Evolutionary conservation across 2,113 vertebrate species (phyloP), one percentile per base, ranked within the genome.

Genomic region (Vulpes ferrilata): DNA sequence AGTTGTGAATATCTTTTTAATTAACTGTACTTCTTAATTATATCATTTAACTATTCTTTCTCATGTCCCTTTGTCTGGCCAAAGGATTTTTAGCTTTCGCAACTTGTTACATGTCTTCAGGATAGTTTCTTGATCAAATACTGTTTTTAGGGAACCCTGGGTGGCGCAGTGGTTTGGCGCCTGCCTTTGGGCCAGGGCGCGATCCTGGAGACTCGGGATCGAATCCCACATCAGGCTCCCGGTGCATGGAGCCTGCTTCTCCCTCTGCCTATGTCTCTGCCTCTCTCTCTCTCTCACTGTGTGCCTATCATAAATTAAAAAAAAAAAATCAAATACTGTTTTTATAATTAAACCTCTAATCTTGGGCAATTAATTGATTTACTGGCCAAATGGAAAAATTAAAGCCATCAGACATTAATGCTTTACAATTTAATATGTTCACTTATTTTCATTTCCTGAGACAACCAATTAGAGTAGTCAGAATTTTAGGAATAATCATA

Each of bases 401-500:
- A 74, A 96, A 88, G 62, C 0, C 12, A 65, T 17, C 16, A 59
- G 65, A 22, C 7, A 67, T 53, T 17, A 69, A 15, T 51, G 32
- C 57, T 73, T 73, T 38, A 79, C 4, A 20, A 25, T 51, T 67
- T 92, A 88, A 13, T 27, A 69, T 73, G 11, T 11, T 6, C 3
- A 53, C 7, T 65, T 90, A 67, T 71, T 92, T 85, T 95, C 27
- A 97, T 84, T 62, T 84, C 27, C 16, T 65, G 60, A 9, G 51
- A 83, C 6, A 67, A 88, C 12, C 57, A 30, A 62, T 92, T 71
- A 20, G 16, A 90, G 12, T 5, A 80, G 11, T 59, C 10, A 79
- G 48, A 80, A 67, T 79, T 78, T n/a, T 92, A 92, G 51, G n/a
- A 92, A 82, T 35, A 90, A 86, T 90, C 32, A 23, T 12, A 64